These are phyloP conservation scores for Tetraneura akinire DNA, from an alignment of 1,140 invertebrate genomes.

Conservation along the genomic window DNA sequence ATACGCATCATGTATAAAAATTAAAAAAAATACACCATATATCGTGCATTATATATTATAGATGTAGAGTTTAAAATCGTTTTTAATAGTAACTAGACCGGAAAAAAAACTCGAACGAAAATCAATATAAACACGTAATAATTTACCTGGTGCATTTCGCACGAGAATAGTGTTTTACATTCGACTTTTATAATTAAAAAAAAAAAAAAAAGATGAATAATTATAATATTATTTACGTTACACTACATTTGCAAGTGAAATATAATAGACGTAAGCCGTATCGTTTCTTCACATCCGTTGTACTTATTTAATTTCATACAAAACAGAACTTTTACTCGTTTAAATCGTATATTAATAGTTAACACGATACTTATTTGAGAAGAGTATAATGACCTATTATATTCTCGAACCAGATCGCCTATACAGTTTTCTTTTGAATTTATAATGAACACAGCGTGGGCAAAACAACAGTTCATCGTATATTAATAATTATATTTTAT, in stretches of 20 bases:
- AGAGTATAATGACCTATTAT: slow-evolving; percentile 18
- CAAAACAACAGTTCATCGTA: slow-evolving; percentile 1
- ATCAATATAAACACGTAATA: neutral
- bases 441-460: neutral
- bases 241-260: too few relatives aligned
- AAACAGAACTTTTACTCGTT: neutral
- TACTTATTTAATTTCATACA: neutral
- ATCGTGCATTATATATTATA: too few relatives aligned
- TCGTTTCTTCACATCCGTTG: neutral
- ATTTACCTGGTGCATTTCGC: too few relatives aligned
- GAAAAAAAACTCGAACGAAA: slow-evolving; percentile 1
- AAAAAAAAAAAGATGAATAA: too few relatives aligned
- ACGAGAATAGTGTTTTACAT: too few relatives aligned
- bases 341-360: neutral
- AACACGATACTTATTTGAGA: neutral
- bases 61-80: neutral
- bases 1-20: too few relatives aligned
- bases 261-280: too few relatives aligned
- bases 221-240: too few relatives aligned
- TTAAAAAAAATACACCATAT: too few relatives aligned
- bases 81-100: neutral
- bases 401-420: slow-evolving; percentile 35
- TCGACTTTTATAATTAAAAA: too few relatives aligned
- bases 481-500: too few relatives aligned
- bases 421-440: slow-evolving; percentile 16